phyloP scores from a whole-genome alignment of 1,140 invertebrate species.

The Steinernema feltiae region DNA sequence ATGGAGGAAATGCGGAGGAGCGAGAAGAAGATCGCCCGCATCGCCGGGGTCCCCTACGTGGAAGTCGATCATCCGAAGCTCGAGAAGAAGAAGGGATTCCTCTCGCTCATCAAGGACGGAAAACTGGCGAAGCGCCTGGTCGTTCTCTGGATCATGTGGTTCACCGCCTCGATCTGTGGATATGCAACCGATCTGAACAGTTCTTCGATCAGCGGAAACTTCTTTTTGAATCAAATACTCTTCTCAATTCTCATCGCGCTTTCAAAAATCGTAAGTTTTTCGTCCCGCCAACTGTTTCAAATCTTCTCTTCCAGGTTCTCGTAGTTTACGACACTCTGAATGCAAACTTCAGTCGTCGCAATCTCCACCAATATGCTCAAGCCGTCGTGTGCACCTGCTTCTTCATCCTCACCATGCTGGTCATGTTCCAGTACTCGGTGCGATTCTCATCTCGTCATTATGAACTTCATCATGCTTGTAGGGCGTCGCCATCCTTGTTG shows the following conservation, averaged over 20 bases:
- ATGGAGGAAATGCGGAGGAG: slow-evolving; percentile 50
- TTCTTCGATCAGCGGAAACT: slow-evolving; percentile 46
- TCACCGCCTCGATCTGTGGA: slow-evolving; percentile 51
- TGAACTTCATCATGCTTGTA: slow-evolving; percentile 22
- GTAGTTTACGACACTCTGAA: slow-evolving; percentile 41
- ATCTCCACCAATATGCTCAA: slow-evolving; percentile 51
- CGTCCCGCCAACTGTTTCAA: too few relatives aligned
- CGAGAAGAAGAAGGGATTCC: slow-evolving; percentile 37
- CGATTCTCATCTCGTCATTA: slow-evolving; percentile 6
- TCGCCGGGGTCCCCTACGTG: slow-evolving; percentile 46
- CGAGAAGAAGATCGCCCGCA: slow-evolving; percentile 47
- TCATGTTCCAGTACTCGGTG: slow-evolving; percentile 39
- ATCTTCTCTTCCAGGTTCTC: slow-evolving; percentile 36
- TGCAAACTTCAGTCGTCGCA: slow-evolving; percentile 42
- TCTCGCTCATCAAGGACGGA: slow-evolving; percentile 3
- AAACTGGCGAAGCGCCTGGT: slow-evolving; percentile 23
- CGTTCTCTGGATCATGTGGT: slow-evolving; percentile 47
- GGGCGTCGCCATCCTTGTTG: slow-evolving; percentile 45
- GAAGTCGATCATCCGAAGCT: slow-evolving; percentile 42
- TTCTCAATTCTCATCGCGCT: slow-evolving; percentile 51
- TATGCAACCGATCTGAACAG: slow-evolving; percentile 56
- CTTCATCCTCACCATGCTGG: slow-evolving; percentile 42
- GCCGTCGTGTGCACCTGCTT: slow-evolving; percentile 52
- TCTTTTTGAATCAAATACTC: slow-evolving; percentile 54
- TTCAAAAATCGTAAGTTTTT: slow-evolving; percentile 49